Percentiles rank a stretch among this genome's conserved stretches.
phyloP scores from a whole-genome alignment of 1,140 invertebrate species.

The Zaprionus lachaisei region DNA sequence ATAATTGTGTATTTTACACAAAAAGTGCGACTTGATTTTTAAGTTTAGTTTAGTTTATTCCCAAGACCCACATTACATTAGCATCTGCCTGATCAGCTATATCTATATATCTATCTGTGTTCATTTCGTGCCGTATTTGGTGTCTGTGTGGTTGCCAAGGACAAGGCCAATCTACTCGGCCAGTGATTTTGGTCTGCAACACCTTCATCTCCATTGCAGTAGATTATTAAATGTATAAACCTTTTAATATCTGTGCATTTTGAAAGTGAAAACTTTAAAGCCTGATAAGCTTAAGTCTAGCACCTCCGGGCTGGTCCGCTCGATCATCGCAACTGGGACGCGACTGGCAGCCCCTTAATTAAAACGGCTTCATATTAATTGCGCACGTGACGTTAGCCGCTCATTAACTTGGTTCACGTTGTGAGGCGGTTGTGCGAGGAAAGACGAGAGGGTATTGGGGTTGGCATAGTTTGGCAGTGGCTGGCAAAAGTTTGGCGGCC shows the following conservation, averaged over 20 bases:
- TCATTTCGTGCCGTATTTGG: no score
- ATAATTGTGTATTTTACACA: no score
- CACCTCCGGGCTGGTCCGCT: background rate
- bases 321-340: background rate
- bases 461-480: constrained; percentile 60
- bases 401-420: constrained; percentile 49
- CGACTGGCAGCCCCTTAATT: constrained; percentile 37
- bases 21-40: no score
- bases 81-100: no score
- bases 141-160: no score
- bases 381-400: constrained; percentile 47
- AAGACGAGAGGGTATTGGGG: no score
- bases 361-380: constrained; percentile 51
- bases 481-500: constrained; percentile 60
- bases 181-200: no score
- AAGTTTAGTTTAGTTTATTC: no score
- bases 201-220: no score
- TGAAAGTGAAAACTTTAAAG: background rate
- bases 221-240: background rate
- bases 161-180: no score
- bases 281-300: background rate
- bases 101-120: no score
- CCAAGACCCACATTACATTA: no score
- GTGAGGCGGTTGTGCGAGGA: background rate
- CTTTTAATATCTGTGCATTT: background rate